phyloP scores from a whole-genome alignment of 1,140 invertebrate genomes.

The Cotesia chilonis region DNA sequence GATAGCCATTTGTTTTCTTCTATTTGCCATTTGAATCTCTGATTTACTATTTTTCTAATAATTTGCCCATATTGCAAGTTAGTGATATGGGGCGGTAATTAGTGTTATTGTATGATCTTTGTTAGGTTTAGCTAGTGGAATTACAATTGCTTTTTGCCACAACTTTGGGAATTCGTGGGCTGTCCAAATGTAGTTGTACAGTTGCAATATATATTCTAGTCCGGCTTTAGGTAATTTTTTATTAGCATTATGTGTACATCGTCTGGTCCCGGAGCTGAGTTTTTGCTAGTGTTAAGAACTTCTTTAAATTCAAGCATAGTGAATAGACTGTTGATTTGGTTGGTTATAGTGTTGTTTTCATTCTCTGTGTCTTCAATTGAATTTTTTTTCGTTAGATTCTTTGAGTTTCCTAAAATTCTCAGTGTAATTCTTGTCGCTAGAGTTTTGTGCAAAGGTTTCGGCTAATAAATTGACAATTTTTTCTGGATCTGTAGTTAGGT shows the following conservation, averaged over 20 bases:
- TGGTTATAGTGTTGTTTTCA: background rate
- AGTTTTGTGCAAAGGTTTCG: constrained; percentile 46
- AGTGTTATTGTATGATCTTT: constrained; percentile 25
- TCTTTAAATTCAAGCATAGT: constrained; percentile 17
- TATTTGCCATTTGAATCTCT: constrained; percentile 35
- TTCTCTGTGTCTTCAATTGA: background rate
- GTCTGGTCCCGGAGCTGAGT: constrained; percentile 41
- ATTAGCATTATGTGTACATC: constrained; percentile 41
- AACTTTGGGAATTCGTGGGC: constrained; percentile 42
- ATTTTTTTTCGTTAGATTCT: background rate
- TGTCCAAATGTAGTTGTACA: constrained; percentile 47
- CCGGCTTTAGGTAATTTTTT: constrained; percentile 45
- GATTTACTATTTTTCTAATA: constrained; percentile 47
- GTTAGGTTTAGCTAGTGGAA: constrained; percentile 52
- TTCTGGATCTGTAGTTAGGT: background rate
- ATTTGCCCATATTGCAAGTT: constrained; percentile 49
- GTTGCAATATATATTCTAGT: constrained; percentile 33
- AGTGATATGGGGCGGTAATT: constrained; percentile 54
- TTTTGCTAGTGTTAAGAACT: constrained; percentile 13
- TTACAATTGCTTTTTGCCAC: constrained; percentile 55
- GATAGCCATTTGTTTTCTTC: constrained; percentile 41
- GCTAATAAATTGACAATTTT: constrained; percentile 46
- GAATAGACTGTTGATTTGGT: too few relatives aligned
- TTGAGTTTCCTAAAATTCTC: constrained; percentile 36
- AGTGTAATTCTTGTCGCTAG: constrained; percentile 44